Evolutionary conservation across 2,113 vertebrate genomes (phyloP).

Genomic region (Rhinopomastus cyanomelas): DNA sequence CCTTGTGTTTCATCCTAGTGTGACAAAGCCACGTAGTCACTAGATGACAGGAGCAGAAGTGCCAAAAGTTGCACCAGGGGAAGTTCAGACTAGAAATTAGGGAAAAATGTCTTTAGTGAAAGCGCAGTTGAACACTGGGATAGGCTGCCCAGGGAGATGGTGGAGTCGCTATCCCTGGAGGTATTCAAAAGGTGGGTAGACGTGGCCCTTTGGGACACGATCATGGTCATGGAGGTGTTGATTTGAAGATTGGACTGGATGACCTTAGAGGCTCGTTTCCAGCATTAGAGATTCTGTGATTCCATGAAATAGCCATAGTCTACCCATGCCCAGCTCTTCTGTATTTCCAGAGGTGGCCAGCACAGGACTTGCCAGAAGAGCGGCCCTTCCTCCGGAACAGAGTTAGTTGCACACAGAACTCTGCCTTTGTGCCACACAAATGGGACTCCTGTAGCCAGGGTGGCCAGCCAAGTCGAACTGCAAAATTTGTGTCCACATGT

Average conservation of each 20-base stretch:
- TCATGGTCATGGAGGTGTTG: too few species aligned
- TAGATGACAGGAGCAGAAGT: not conserved
- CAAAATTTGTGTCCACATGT: not conserved
- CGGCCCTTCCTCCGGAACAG: not conserved
- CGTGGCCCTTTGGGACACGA: too few species aligned
- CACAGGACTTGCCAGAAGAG: not conserved
- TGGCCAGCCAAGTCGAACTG: not conserved
- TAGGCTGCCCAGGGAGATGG: too few species aligned
- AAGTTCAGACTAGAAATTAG: too few species aligned
- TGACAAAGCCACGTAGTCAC: not conserved
- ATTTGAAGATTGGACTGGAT: too few species aligned
- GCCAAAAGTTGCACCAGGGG: too few species aligned
- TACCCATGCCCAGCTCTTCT: not conserved
- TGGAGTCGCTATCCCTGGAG: too few species aligned
- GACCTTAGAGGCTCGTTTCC: too few species aligned
- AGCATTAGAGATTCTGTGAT: too few species aligned
- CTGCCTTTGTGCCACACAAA: not conserved
- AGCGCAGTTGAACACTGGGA: too few species aligned
- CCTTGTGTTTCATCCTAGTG: not conserved
- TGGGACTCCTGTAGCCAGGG: not conserved
- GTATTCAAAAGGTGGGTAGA: too few species aligned
- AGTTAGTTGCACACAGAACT: fast-evolving
- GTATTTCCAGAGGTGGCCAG: not conserved
- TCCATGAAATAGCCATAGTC: not conserved
- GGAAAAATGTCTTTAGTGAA: too few species aligned